Evolutionary conservation across 2,888 invertebrate genomes (phyloP).

Genomic region (Aporophyla lueneburgensis): DNA sequence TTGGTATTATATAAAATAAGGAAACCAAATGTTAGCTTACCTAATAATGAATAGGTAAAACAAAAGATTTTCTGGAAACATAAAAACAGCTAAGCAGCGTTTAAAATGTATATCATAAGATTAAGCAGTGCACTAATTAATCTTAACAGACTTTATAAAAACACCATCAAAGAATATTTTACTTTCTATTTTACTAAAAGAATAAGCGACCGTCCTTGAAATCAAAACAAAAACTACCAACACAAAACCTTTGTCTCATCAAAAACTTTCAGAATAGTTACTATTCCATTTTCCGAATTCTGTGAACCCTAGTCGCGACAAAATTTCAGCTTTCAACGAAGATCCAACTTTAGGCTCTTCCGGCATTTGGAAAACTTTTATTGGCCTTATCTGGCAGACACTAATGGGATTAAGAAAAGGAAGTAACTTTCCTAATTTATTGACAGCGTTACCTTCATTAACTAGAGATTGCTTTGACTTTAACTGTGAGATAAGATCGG

Average conservation of each 20-base stretch:
- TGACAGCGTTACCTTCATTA: slow-evolving; percentile 63
- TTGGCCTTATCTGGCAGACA: slow-evolving; percentile 62
- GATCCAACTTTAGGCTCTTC: slow-evolving; percentile 47
- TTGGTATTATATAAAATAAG: neutral
- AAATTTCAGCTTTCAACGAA: slow-evolving; percentile 58
- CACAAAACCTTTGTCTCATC: slow-evolving; percentile 14
- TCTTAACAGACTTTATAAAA: too few species aligned
- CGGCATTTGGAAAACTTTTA: slow-evolving; percentile 65
- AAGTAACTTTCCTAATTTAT: slow-evolving; percentile 68
- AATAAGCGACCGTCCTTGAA: neutral
- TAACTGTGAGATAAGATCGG: slow-evolving; percentile 31
- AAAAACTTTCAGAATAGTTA: slow-evolving; percentile 21
- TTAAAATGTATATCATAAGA: too few species aligned
- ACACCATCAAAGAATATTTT: too few species aligned
- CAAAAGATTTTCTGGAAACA: neutral
- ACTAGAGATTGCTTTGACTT: slow-evolving; percentile 50
- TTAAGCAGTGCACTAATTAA: too few species aligned
- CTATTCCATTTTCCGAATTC: neutral
- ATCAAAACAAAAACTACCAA: slow-evolving; percentile 1
- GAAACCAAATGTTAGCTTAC: neutral
- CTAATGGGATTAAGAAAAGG: slow-evolving; percentile 64
- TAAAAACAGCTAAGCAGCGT: too few species aligned
- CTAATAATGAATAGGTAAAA: neutral
- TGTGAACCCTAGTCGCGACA: slow-evolving; percentile 19
- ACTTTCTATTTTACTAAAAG: neutral